A percentile compares a stretch with the other conserved stretches of the same genome.
phyloP scores from a whole-genome alignment of 2,888 invertebrate genomes.

The Ptychoptera contaminata region DNA sequence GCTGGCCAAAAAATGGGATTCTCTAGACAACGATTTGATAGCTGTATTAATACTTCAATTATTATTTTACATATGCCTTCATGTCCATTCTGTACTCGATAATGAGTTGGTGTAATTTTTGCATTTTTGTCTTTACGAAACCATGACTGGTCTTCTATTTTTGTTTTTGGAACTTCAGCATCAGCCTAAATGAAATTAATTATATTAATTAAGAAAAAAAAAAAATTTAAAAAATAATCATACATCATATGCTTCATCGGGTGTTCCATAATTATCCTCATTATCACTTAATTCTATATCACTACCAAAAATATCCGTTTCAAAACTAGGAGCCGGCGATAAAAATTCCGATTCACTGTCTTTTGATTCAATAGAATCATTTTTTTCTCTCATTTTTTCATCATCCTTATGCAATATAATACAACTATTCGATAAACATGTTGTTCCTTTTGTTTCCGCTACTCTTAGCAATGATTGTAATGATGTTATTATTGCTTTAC shows the following conservation, averaged over 20 bases:
- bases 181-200: constrained; percentile 17
- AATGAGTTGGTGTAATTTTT: constrained; percentile 21
- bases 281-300: constrained; percentile 27
- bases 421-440: background rate
- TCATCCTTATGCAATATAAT: background rate
- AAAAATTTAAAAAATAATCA: constrained; percentile 1
- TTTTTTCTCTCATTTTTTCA: background rate
- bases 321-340: constrained; percentile 11
- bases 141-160: constrained; percentile 1
- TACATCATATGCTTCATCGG: constrained; percentile 29
- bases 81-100: constrained; percentile 25
- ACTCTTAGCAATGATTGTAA: constrained; percentile 28
- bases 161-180: constrained; percentile 18
- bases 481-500: constrained; percentile 24
- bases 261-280: constrained; percentile 23
- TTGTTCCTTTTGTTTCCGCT: constrained; percentile 16
- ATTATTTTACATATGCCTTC: constrained; percentile 26
- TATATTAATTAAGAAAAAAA: background rate
- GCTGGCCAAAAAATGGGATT: constrained; percentile 24
- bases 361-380: constrained; percentile 10
- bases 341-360: constrained; percentile 1
- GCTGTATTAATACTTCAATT: constrained; percentile 21
- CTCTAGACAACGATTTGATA: constrained; percentile 21
- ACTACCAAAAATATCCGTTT: constrained; percentile 25
- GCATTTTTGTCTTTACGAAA: background rate